Evolutionary conservation across 1,140 invertebrate genomes (phyloP), one percentile per base, ranked within the genome.

Genomic region (Bactericera cockerelli): DNA sequence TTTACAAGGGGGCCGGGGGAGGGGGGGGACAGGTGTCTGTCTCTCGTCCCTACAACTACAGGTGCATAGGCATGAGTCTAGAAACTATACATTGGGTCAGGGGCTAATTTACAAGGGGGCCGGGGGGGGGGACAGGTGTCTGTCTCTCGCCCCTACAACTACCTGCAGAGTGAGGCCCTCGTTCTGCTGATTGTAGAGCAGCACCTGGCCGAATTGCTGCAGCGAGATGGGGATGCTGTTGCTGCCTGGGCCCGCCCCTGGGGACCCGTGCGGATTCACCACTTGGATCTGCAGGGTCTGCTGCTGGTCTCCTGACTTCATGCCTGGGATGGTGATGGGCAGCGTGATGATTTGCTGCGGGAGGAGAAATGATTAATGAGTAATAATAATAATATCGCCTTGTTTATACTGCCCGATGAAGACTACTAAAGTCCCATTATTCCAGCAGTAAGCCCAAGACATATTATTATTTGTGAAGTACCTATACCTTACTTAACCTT

Each of bases 281-380:
- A 87, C 83, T 68, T 86, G 83, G 53, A 87, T 86, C 69, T 87
- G 84, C 14, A 87, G 79, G 8, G 81, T 84, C 63, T 83, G 82
- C 13, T 82, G 81, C 54, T 74, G 70, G 55, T 72, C 76, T 70
- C 81, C 84, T 66, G 84, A 83, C 66, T 86, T 87, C 2, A 77
- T 73, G 2, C 82, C 83, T 6, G 82, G 83, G 66, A 87, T 77
- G 1, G 80, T 79, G 59, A 86, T 85, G 8, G 84, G 84, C 65
- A 87, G 67, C 1, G 83, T 83, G 58, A 86, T 84, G 26, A 86
- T 76, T 61, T 81, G 77, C 26, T 26, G 14, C 39, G 36, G 57
- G 26, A 33, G 58, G 13, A 24, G 8, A 21, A 54, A 2, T 26
- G n/a, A n/a, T n/a, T n/a, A n/a, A n/a, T n/a, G n/a, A n/a, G n/a